Percentiles rank a stretch among this genome's conserved stretches.
Conservation (phyloP, 1,140 invertebrate genomes). For the Anastrepha ludens region DNA sequence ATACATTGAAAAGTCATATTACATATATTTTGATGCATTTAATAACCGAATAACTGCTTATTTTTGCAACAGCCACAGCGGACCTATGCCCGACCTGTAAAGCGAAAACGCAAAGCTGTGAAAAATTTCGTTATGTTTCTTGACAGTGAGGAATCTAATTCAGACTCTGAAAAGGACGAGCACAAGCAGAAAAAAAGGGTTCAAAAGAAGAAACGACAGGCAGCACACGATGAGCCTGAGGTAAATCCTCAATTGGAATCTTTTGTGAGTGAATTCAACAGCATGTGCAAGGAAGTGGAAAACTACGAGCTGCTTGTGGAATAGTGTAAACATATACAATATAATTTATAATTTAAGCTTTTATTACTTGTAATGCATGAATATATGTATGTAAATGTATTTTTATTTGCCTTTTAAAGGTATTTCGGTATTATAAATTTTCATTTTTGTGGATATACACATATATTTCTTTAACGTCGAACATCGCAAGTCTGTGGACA, state of each 20-base stretch:
- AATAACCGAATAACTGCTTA: conserved; percentile 3
- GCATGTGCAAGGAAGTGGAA: conserved; percentile 67
- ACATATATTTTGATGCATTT: too few relatives aligned
- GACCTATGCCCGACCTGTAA: conserved; percentile 63
- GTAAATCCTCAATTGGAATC: conserved; percentile 61
- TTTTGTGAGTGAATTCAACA: conserved; percentile 66
- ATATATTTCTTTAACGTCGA: not conserved
- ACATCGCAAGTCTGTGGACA: not conserved
- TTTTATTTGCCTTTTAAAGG: conserved; percentile 21
- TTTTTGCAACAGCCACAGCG: conserved; percentile 62
- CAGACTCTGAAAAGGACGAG: conserved; percentile 57
- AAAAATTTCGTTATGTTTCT: conserved; percentile 62
- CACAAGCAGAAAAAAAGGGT: conserved; percentile 58
- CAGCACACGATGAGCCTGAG: conserved; percentile 57
- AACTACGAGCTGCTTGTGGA: conserved; percentile 66
- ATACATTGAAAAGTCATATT: too few relatives aligned
- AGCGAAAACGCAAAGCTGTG: conserved; percentile 66
- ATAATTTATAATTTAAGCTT: not conserved
- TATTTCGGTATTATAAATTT: not conserved
- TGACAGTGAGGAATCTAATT: conserved; percentile 64
- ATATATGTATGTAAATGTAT: not conserved
- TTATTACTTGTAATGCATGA: not conserved
- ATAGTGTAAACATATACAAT: conserved; percentile 52
- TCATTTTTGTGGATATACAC: not conserved
- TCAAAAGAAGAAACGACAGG: conserved; percentile 57